A percentile compares a stretch with the other conserved stretches of the same genome.
Conservation (phyloP, 2,888 invertebrate species). For the Phyllotreta striolata region DNA sequence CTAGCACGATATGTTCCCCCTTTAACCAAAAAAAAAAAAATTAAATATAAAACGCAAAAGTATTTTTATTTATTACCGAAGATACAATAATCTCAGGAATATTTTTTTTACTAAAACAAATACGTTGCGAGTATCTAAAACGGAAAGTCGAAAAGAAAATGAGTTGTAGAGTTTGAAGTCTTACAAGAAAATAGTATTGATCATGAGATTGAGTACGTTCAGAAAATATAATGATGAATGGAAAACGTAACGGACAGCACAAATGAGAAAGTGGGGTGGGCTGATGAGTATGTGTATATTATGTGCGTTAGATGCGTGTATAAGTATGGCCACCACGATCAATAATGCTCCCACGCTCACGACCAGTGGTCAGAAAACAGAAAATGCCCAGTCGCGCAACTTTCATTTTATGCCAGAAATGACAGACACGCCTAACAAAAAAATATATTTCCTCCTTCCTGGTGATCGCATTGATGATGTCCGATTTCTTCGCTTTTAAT, state of each 20-base stretch:
- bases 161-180: slow-evolving; percentile 5
- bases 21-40: too few relatives aligned
- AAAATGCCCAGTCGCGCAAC: slow-evolving; percentile 58
- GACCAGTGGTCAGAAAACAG: slow-evolving; percentile 61
- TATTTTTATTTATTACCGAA: too few relatives aligned
- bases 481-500: slow-evolving; percentile 15
- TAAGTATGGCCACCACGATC: slow-evolving; percentile 55
- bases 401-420: slow-evolving; percentile 59
- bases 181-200: slow-evolving; percentile 56
- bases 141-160: background rate
- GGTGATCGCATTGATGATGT: slow-evolving; percentile 20
- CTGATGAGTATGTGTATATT: slow-evolving; percentile 48
- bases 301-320: slow-evolving; percentile 57
- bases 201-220: slow-evolving; percentile 60
- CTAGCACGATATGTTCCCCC: too few relatives aligned
- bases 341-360: slow-evolving; percentile 61
- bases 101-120: background rate
- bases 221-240: slow-evolving; percentile 61
- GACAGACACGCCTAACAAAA: slow-evolving; percentile 60
- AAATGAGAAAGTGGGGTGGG: slow-evolving; percentile 57
- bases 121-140: too few relatives aligned
- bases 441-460: slow-evolving; percentile 43
- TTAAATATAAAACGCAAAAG: background rate
- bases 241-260: slow-evolving; percentile 60
- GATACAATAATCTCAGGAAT: too few relatives aligned